Evolutionary conservation across 2,113 vertebrate species (phyloP).

Genomic region (Leucoraja erinaceus): DNA sequence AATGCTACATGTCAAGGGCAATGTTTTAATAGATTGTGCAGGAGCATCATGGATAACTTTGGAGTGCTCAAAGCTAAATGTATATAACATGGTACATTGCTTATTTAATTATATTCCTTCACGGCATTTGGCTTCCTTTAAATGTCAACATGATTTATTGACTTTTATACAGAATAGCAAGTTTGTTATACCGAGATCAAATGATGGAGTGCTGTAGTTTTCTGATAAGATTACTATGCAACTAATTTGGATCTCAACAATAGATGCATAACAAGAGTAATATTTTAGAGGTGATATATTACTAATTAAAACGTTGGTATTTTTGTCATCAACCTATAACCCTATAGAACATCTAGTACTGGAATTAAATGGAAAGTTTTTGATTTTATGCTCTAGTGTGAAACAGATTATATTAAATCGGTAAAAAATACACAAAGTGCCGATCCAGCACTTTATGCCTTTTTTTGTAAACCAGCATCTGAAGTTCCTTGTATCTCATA

Average conservation of each 20-base stretch:
- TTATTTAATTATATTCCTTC: constrained; percentile 14
- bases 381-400: background rate
- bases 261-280: background rate
- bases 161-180: constrained; percentile 3
- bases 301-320: background rate
- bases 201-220: background rate
- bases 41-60: constrained; percentile 7
- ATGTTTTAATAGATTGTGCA: background rate
- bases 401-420: too few relatives aligned
- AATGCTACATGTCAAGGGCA: background rate
- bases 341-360: background rate
- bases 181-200: background rate
- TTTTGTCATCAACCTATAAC: background rate
- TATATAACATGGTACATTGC: constrained; percentile 11
- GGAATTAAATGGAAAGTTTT: background rate
- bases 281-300: background rate
- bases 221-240: background rate
- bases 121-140: background rate
- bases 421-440: too few relatives aligned
- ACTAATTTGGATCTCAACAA: background rate
- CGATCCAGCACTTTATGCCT: too few relatives aligned
- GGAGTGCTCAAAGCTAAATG: background rate
- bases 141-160: background rate
- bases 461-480: too few relatives aligned
- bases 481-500: too few relatives aligned